phyloP scores from a whole-genome alignment of 2,113 vertebrate species.

The Uria lomvia region DNA sequence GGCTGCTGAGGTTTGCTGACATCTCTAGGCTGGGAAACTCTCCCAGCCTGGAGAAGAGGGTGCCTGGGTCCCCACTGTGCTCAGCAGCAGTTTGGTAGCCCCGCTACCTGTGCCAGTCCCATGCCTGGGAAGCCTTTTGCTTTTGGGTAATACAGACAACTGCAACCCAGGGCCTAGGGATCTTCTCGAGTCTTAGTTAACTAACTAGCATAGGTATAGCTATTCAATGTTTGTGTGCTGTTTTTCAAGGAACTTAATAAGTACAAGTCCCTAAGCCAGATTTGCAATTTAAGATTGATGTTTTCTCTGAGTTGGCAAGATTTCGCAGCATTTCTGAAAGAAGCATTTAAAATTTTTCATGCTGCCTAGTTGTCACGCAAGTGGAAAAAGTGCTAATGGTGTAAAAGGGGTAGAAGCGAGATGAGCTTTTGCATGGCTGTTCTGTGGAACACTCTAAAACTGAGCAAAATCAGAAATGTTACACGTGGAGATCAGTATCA shows the following conservation, averaged over 20 bases:
- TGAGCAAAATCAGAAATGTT: background rate
- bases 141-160: background rate
- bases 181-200: background rate
- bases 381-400: background rate
- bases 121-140: background rate
- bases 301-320: background rate
- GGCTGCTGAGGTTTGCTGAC: background rate
- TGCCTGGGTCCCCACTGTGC: background rate
- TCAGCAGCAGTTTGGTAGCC: background rate
- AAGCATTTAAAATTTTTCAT: background rate
- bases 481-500: background rate
- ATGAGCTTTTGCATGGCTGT: background rate
- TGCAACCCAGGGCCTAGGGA: background rate
- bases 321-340: background rate
- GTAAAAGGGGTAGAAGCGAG: background rate
- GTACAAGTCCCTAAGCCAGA: background rate
- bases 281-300: background rate
- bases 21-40: background rate
- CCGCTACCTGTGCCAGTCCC: fast-evolving
- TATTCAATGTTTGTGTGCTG: background rate
- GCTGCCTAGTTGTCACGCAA: background rate
- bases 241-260: background rate
- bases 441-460: background rate
- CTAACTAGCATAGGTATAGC: background rate
- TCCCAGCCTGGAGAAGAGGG: background rate